Base-by-base conservation (phyloP, 2,113 vertebrate species). In the Syngnathoides biaculeatus region DNA sequence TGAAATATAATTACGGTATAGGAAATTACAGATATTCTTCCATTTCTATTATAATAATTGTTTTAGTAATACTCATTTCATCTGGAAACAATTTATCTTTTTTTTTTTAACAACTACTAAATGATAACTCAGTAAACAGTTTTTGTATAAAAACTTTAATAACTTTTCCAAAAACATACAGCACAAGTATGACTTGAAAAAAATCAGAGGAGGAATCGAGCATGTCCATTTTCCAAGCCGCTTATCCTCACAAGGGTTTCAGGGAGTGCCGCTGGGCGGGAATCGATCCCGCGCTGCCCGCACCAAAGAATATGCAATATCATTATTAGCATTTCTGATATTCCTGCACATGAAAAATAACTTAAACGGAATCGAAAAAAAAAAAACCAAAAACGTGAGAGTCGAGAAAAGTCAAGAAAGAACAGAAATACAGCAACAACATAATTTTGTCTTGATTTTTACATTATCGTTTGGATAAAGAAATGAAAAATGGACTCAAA, bases 81-180 rank as follows among this genome's bases (percentile, higher is more conserved):
- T 52, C 20, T 22, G 0, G 3, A 47, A 47, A 47, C 14, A 12
- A 17, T 45, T 45, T 45, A 15, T 13, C 11, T 45, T 1, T 1
- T 47, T 13, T 6, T 47, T 7, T 47, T 47, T 7, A 4, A n/a
- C 10, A 13, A 13, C 52, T 59, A 9, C 52, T 59, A 8, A 60
- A 24, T n/a, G n/a, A n/a, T 30, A 17, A 53, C 20, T 35, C 56
- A 19, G 30, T 64, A 74, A 27, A 22, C 3, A 17, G 15, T 0
- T 19, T 69, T 69, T 68, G 42, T 40, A 4, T 68, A 26, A 48
- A 48, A 78, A 57, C n/a, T 67, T 78, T 5, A 76, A 53, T 75
- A 5, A 66, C 22, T 87, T 86, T 87, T 76, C 83, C 82, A 50
- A 80, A 81, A 82, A 81, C 14, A 78, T 50, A 58, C 40, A 62